Conservation (phyloP, 2,113 vertebrate genomes). For the Phrynosoma blainvillii region DNA sequence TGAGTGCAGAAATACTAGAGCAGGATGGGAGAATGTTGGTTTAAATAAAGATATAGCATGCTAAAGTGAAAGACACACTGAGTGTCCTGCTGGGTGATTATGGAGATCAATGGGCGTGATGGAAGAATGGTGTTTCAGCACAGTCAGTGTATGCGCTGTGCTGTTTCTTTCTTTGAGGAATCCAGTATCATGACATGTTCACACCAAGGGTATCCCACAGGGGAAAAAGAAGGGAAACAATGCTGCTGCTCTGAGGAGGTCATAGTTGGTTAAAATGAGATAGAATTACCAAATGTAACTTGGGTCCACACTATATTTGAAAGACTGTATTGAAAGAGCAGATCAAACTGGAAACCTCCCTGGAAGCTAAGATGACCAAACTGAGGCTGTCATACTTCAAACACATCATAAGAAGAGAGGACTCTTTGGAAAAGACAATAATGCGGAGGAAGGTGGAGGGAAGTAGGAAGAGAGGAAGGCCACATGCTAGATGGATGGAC, state of each 20-base stretch:
- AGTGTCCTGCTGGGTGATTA: constrained; percentile 58
- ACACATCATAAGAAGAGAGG: too few relatives aligned
- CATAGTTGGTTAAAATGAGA: neutral
- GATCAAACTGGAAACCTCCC: too few relatives aligned
- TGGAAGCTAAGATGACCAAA: too few relatives aligned
- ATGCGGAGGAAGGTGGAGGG: too few relatives aligned
- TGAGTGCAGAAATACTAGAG: constrained; percentile 45
- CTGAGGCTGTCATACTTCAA: too few relatives aligned
- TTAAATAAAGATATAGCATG: constrained; percentile 38
- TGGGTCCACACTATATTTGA: too few relatives aligned
- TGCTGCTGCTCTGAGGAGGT: neutral
- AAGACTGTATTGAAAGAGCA: too few relatives aligned
- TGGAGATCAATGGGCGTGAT: constrained; percentile 35
- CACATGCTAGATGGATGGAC: too few relatives aligned
- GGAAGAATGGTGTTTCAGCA: constrained; percentile 40
- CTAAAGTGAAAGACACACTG: constrained; percentile 32
- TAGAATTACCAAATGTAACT: neutral
- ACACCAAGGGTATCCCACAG: neutral
- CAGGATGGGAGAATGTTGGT: neutral
- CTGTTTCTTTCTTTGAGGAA: constrained; percentile 39
- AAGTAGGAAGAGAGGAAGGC: too few relatives aligned
- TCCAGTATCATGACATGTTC: neutral
- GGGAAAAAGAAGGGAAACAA: neutral
- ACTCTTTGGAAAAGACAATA: too few relatives aligned
- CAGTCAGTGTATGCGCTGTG: constrained; percentile 29